Evolutionary conservation across 2,797 vertebrate genomes (phyloP).

Genomic region (Ispidina lecontei): DNA sequence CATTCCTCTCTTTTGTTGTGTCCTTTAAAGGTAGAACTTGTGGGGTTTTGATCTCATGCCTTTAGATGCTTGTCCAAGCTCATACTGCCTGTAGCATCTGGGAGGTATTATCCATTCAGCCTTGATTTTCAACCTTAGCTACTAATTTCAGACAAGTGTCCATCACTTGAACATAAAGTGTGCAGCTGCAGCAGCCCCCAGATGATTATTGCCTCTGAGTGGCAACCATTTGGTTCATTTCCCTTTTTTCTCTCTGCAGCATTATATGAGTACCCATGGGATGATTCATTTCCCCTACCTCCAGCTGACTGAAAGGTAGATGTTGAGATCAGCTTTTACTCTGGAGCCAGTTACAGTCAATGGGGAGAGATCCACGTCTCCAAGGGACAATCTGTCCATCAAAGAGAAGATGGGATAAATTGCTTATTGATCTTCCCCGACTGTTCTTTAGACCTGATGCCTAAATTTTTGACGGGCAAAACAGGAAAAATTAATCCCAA

Average conservation of each 20-base stretch:
- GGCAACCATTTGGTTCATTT: neutral
- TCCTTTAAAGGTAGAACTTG: neutral
- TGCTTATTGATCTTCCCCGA: neutral
- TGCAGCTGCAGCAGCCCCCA: conserved; percentile 32
- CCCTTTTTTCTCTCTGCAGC: neutral
- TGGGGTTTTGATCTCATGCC: neutral
- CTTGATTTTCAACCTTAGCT: neutral
- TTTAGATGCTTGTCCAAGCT: neutral
- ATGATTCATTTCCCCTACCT: neutral
- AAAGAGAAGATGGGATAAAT: neutral
- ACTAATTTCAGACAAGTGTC: conserved; percentile 30
- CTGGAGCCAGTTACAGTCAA: neutral
- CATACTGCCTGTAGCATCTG: neutral
- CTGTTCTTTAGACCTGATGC: neutral
- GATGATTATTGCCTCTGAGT: neutral
- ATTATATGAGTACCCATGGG: neutral
- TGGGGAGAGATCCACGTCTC: neutral
- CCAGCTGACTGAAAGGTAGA: neutral
- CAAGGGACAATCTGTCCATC: neutral
- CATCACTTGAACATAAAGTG: neutral
- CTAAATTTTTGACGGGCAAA: neutral
- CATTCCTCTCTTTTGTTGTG: neutral
- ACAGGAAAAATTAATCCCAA: neutral
- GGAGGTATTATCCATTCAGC: neutral
- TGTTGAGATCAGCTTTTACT: neutral